Percentiles rank a stretch among this genome's conserved stretches.
phyloP scores from a whole-genome alignment of 2,113 vertebrate species.

The Grantiella picta region DNA sequence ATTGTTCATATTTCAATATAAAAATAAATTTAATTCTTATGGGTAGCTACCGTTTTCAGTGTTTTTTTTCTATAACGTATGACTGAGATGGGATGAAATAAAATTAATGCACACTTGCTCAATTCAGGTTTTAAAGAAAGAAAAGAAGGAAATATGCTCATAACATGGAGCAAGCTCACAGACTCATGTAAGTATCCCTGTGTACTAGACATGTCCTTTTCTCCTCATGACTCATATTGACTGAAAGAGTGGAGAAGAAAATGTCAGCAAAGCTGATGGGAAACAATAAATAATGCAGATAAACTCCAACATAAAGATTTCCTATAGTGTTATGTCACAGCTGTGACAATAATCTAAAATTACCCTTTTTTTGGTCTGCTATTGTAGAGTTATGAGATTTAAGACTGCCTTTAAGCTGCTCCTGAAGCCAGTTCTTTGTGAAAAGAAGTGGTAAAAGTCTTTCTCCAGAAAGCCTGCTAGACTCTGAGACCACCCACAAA shows the following conservation, averaged over 20 bases:
- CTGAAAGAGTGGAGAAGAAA: background rate
- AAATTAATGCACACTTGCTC: background rate
- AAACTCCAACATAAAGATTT: conserved; percentile 16
- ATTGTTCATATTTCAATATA: background rate
- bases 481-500: background rate
- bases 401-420: background rate
- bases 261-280: background rate
- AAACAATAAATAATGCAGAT: background rate
- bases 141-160: background rate
- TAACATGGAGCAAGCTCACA: background rate
- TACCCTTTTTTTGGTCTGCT: background rate
- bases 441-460: background rate
- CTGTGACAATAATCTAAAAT: background rate
- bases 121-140: background rate
- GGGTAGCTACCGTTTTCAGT: background rate
- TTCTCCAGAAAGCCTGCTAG: background rate
- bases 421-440: background rate
- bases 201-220: background rate
- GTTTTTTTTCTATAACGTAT: background rate
- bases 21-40: background rate
- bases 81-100: background rate
- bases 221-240: background rate
- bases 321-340: background rate
- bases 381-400: background rate
- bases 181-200: background rate